Evolutionary conservation across 2,888 invertebrate species (phyloP).

Genomic region (Agrypnus murinus): DNA sequence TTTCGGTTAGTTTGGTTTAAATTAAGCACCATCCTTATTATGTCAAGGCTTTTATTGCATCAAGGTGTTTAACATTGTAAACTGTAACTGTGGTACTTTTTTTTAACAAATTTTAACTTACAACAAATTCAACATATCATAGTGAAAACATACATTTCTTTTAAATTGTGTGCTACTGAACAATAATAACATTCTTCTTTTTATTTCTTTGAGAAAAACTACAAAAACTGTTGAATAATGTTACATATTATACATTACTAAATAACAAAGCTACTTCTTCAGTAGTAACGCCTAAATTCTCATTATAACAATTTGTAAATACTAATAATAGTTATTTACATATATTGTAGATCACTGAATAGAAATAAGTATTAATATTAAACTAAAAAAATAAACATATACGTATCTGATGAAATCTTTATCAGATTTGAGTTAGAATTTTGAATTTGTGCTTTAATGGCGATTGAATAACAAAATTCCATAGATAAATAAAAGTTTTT

Average conservation of each 20-base stretch:
- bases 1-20: not conserved
- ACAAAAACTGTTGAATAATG: constrained; percentile 32
- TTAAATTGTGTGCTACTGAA: constrained; percentile 27
- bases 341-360: constrained; percentile 17
- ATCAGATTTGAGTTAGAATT: too few species aligned
- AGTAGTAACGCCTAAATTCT: constrained; percentile 31
- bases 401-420: too few species aligned
- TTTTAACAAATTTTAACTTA: constrained; percentile 42
- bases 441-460: too few species aligned
- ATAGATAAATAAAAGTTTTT: too few species aligned
- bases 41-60: constrained; percentile 44
- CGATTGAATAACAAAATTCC: too few species aligned
- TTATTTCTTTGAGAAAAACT: constrained; percentile 8
- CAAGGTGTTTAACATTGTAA: constrained; percentile 47
- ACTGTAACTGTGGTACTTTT: constrained; percentile 38
- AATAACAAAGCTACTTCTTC: constrained; percentile 39
- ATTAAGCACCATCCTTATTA: not conserved
- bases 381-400: too few species aligned
- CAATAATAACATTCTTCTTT: constrained; percentile 28
- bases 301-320: constrained; percentile 30
- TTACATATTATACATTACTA: constrained; percentile 42
- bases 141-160: constrained; percentile 25
- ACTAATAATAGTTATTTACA: constrained; percentile 32
- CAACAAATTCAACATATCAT: constrained; percentile 37
- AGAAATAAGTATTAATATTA: constrained; percentile 1